Evolutionary conservation across 2,797 vertebrate genomes (phyloP).

Genomic region (Lerista edwardsae): DNA sequence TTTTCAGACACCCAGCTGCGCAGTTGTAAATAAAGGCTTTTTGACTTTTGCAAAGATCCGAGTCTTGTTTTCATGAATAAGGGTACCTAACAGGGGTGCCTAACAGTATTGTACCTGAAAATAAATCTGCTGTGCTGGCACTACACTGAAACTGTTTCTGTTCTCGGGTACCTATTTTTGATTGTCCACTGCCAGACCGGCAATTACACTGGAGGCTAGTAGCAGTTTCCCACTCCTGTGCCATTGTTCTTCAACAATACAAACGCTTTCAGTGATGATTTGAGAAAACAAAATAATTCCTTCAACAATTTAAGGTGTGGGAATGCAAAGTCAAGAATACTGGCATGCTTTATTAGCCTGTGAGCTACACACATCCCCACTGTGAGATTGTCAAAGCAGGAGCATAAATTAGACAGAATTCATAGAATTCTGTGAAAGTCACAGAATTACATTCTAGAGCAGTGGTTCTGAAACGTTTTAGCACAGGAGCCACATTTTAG

Average conservation of each 20-base stretch:
- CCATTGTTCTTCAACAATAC: conserved; percentile 66
- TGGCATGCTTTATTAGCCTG: conserved; percentile 61
- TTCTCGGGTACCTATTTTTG: conserved; percentile 10
- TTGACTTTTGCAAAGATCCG: too few relatives aligned
- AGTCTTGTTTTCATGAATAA: too few relatives aligned
- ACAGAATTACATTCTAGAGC: conserved; percentile 42
- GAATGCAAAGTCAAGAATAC: conserved; percentile 69
- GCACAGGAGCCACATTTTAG: too few relatives aligned
- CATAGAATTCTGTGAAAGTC: too few relatives aligned
- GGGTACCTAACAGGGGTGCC: too few relatives aligned
- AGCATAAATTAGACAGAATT: too few relatives aligned
- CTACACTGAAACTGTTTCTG: neutral
- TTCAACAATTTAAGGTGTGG: conserved; percentile 59
- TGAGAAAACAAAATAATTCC: conserved; percentile 39
- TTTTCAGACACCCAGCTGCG: too few relatives aligned
- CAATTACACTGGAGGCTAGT: conserved; percentile 62
- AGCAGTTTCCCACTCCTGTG: conserved; percentile 55
- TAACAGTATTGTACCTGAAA: neutral
- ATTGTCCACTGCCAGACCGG: conserved; percentile 17
- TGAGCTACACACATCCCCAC: conserved; percentile 44
- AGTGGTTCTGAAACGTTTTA: too few relatives aligned
- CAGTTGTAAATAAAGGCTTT: too few relatives aligned
- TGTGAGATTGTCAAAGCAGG: neutral
- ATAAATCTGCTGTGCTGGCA: neutral
- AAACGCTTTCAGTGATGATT: conserved; percentile 56